Conservation (phyloP, 2,113 vertebrate genomes). For the Labeo rohita region DNA sequence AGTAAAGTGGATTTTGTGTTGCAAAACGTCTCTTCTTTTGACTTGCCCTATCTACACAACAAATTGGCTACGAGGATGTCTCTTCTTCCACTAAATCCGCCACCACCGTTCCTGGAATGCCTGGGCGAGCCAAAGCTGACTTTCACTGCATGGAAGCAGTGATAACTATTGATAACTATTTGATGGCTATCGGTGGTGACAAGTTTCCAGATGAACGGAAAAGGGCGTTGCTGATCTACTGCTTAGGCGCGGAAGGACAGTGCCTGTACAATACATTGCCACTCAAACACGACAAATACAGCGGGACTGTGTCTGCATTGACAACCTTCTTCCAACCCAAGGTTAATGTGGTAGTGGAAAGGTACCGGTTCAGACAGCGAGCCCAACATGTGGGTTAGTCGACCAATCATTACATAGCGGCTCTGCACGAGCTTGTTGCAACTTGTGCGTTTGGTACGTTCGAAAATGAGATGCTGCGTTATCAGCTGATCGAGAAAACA, state of each 20-base stretch:
- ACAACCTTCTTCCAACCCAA: neutral
- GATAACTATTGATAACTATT: neutral
- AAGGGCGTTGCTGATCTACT: neutral
- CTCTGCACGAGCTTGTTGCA: no score
- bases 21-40: neutral
- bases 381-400: neutral
- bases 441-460: no score
- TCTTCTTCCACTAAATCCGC: no score
- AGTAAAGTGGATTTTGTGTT: neutral
- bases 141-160: neutral
- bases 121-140: neutral
- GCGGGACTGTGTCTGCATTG: neutral
- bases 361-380: neutral
- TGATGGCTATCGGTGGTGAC: neutral
- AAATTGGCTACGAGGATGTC: neutral
- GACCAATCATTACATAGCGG: no score
- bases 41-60: neutral
- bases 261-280: neutral
- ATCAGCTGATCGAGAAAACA: no score
- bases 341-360: constrained; percentile 5
- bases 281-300: neutral
- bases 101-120: neutral
- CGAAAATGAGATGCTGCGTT: no score
- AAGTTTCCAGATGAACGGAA: neutral
- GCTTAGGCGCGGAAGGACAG: neutral